phyloP scores from a whole-genome alignment of 2,888 invertebrate genomes.

The Eupithecia subumbrata region DNA sequence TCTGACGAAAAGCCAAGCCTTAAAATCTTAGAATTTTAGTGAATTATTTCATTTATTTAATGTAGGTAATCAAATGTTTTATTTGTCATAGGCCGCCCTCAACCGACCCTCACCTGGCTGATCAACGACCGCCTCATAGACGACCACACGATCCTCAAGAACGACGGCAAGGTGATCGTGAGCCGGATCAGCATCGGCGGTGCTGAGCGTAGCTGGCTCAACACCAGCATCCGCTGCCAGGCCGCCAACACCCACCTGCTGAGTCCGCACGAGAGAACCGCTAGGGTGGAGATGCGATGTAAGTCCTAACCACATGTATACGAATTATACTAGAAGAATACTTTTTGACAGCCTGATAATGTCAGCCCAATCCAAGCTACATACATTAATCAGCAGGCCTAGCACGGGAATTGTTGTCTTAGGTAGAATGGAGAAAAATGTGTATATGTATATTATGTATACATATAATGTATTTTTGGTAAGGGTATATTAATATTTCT shows the following conservation, averaged over 20 bases:
- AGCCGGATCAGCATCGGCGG: slow-evolving; percentile 89
- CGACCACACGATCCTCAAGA: slow-evolving; percentile 87
- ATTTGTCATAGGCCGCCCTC: slow-evolving; percentile 87
- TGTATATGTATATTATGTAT: no score
- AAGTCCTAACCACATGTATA: slow-evolving; percentile 67
- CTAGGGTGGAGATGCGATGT: slow-evolving; percentile 92
- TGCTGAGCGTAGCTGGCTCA: slow-evolving; percentile 90
- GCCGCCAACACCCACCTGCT: slow-evolving; percentile 93
- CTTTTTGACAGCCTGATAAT: no score
- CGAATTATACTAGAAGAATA: no score
- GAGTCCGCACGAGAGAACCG: slow-evolving; percentile 90
- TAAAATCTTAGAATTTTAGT: background rate
- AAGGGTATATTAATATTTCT: no score
- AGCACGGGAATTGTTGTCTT: no score
- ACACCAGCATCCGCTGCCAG: slow-evolving; percentile 92
- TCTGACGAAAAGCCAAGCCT: background rate
- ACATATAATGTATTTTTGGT: no score
- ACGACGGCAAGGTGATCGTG: slow-evolving; percentile 88
- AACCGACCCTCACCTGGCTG: slow-evolving; percentile 91
- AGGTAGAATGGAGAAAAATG: no score
- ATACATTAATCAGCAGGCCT: no score
- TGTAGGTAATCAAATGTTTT: background rate
- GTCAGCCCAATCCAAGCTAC: no score
- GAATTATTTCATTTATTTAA: background rate
- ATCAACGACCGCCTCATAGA: slow-evolving; percentile 89